These are phyloP conservation scores for Tamias sibiricus DNA, from an alignment of 2,113 vertebrate genomes.

Conservation along the genomic window DNA sequence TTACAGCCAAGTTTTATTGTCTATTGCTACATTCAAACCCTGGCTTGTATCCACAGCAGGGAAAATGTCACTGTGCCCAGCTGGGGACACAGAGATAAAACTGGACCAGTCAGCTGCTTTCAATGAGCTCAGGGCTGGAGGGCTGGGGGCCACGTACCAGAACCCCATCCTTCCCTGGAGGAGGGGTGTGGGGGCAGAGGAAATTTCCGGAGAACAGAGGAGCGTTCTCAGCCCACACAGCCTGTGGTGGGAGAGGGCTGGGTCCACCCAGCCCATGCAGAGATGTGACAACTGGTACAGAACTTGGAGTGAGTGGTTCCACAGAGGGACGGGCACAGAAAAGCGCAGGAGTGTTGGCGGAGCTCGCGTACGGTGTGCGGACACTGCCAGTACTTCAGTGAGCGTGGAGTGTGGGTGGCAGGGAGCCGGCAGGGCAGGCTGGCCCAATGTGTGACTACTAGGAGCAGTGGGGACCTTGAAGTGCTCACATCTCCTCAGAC, in stretches of 20 bases:
- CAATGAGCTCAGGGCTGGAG: background rate
- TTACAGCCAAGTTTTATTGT: background rate
- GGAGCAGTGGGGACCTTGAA: accelerated
- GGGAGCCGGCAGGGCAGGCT: background rate
- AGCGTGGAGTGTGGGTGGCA: background rate
- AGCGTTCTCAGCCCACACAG: accelerated
- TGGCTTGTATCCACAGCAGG: no score
- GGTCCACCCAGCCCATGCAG: accelerated
- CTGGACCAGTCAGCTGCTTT: background rate
- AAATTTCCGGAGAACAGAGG: background rate
- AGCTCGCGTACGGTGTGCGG: accelerated
- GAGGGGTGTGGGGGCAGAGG: accelerated
- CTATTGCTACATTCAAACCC: background rate
- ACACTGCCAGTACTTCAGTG: no score
- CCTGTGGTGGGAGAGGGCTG: background rate
- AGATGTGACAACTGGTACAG: background rate
- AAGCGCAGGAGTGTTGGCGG: background rate
- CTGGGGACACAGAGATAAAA: background rate
- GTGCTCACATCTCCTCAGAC: accelerated
- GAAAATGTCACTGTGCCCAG: background rate
- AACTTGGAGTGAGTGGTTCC: no score
- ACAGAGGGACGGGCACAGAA: background rate
- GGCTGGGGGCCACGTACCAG: background rate
- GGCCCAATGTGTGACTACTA: background rate
- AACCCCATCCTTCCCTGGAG: no score